A percentile compares a stretch with the other conserved stretches of the same genome.
These are phyloP conservation scores for Peromyscus eremicus DNA, from an alignment of 2,797 vertebrate genomes.

Conservation along the genomic window DNA sequence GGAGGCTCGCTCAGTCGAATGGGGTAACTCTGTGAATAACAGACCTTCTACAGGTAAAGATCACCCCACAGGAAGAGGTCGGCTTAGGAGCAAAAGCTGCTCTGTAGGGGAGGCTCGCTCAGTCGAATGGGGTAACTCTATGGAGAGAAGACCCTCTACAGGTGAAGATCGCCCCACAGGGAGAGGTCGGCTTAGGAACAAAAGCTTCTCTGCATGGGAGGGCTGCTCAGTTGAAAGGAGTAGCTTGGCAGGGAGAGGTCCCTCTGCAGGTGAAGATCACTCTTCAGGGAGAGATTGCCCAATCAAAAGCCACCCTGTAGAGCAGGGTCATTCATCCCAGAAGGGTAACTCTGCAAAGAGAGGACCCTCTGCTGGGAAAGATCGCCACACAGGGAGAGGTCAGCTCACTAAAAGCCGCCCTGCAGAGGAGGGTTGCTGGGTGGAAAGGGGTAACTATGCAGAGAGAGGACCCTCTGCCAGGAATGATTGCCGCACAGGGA, in stretches of 20 bases:
- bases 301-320: not conserved
- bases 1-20: accelerated
- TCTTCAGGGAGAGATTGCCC: accelerated
- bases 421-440: not conserved
- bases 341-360: no score
- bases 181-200: not conserved
- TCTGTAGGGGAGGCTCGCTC: not conserved
- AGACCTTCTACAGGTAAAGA: not conserved
- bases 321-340: not conserved
- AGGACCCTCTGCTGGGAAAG: no score
- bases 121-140: accelerated
- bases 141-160: not conserved
- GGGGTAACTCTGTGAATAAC: no score
- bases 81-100: not conserved
- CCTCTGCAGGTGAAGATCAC: not conserved
- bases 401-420: not conserved
- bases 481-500: no score
- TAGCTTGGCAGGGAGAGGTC: not conserved
- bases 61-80: not conserved
- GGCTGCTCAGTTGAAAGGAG: not conserved
- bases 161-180: not conserved
- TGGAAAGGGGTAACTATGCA: not conserved
- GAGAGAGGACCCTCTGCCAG: accelerated
- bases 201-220: not conserved
- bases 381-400: not conserved